phyloP scores from a whole-genome alignment of 1,140 invertebrate species.

The Chrysopa pallens region DNA sequence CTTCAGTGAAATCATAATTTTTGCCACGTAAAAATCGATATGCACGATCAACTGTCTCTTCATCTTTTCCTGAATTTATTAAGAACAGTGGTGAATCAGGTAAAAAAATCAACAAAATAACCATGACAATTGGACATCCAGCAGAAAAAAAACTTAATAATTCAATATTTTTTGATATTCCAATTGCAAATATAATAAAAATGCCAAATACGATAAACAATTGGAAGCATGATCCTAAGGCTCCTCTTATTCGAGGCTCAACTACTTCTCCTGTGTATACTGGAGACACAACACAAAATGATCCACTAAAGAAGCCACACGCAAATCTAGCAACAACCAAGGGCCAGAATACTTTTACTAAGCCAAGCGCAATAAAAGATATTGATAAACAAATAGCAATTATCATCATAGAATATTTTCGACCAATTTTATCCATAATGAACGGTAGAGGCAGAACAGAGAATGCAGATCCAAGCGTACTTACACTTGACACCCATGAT shows the following conservation, averaged over 20 bases:
- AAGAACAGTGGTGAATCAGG: constrained; percentile 40
- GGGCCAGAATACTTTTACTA: constrained; percentile 30
- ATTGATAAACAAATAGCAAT: constrained; percentile 37
- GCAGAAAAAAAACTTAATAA: constrained; percentile 31
- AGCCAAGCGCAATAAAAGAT: constrained; percentile 42
- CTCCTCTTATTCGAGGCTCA: constrained; percentile 40
- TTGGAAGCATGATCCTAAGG: constrained; percentile 44
- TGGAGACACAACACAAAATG: constrained; percentile 30
- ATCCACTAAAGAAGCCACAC: constrained; percentile 25
- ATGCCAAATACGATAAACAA: constrained; percentile 42
- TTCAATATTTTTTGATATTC: constrained; percentile 11
- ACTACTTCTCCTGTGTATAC: constrained; percentile 51
- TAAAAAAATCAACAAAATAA: constrained; percentile 33
- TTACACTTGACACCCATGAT: constrained; percentile 1
- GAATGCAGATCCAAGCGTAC: constrained; percentile 33
- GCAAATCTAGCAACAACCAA: constrained; percentile 42
- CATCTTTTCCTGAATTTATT: constrained; percentile 26
- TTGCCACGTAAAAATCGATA: constrained; percentile 46
- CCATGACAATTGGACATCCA: constrained; percentile 33
- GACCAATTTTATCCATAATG: constrained; percentile 40
- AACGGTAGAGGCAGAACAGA: constrained; percentile 41
- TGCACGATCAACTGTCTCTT: constrained; percentile 37
- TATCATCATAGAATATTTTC: constrained; percentile 39
- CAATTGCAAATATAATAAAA: constrained; percentile 31
- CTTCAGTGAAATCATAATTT: constrained; percentile 34